Evolutionary conservation across 1,140 invertebrate genomes (phyloP), one percentile per base, ranked within the genome.

Genomic region (Eulimnadia texana): DNA sequence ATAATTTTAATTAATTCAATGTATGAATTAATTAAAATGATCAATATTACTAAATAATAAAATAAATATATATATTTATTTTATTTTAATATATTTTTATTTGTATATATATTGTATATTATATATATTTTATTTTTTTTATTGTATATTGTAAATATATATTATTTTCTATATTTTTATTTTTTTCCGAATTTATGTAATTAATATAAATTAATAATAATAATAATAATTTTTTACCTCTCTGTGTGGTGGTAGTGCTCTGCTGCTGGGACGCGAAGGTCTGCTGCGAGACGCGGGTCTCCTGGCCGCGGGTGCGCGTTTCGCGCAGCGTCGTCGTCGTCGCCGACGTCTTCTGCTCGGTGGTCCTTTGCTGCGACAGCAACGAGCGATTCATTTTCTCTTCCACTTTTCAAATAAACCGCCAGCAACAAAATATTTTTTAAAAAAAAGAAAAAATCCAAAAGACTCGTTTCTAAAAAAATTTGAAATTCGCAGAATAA

Each of bases 221-320:
- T 6, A 42, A 42, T 42, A 16, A 9, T 42, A 42, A 42, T 9
- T 9, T 16, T 42, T 42, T 42, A 42, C 33, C 62, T 63, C 62
- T 25, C 13, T 63, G 62, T 51, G 62, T 50, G 13, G 62, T 60
- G 27, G 51, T 53, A 47, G 62, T 61, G 50, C 56, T 60, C 28
- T 63, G 62, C 52, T 63, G 62, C 49, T 63, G 62, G 13, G 62
- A 63, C 22, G 56, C 25, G 50, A 63, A 63, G n/a, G 27, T 59
- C 52, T 63, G 62, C 25, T 63, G 62, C 28, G 56, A 28, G 29
- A 63, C 62, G 29, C 56, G 62, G 47, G 62, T 59, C 56, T 63
- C 62, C 16, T 55, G 29, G 33, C 13, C 62, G 28, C 62, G 56
- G 16, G 62, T 61, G 49, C 59, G 57, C 20, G 55, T 51, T 60